Conservation (phyloP, 2,888 invertebrate species). For the Ephialtes manifestator region DNA sequence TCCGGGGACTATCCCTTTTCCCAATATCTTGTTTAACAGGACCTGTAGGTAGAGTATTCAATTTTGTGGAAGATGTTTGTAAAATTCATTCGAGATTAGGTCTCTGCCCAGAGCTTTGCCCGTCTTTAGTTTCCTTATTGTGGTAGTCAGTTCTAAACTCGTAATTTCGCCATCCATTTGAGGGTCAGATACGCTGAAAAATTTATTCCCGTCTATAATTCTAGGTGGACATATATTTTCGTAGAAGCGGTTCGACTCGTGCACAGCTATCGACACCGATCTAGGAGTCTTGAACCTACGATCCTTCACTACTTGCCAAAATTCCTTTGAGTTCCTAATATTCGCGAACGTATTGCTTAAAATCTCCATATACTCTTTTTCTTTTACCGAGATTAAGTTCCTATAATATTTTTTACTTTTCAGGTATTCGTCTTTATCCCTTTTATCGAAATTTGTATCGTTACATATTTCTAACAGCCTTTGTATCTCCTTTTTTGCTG, state of each 20-base stretch:
- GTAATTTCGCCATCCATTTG: slow-evolving; percentile 14
- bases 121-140: slow-evolving; percentile 4
- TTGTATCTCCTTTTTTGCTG: neutral
- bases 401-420: neutral
- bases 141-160: neutral
- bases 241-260: slow-evolving; percentile 31
- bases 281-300: neutral
- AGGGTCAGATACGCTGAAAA: neutral
- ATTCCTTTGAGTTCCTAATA: slow-evolving; percentile 8
- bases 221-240: slow-evolving; percentile 11
- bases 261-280: neutral
- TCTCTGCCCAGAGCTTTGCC: slow-evolving; percentile 19
- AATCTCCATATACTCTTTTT: neutral
- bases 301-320: slow-evolving; percentile 33
- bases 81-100: slow-evolving; percentile 44
- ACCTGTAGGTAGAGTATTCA: slow-evolving; percentile 35
- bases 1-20: slow-evolving; percentile 4
- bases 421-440: slow-evolving; percentile 19
- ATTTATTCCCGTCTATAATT: neutral
- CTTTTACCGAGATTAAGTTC: neutral
- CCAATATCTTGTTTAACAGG: slow-evolving; percentile 40
- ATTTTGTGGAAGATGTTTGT: slow-evolving; percentile 27
- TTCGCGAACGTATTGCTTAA: slow-evolving; percentile 39
- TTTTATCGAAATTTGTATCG: neutral
- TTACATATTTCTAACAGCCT: neutral